A percentile compares a stretch with the other conserved stretches of the same genome.
Evolutionary conservation across 2,888 invertebrate genomes (phyloP).

Genomic region (Metellina segmentata): DNA sequence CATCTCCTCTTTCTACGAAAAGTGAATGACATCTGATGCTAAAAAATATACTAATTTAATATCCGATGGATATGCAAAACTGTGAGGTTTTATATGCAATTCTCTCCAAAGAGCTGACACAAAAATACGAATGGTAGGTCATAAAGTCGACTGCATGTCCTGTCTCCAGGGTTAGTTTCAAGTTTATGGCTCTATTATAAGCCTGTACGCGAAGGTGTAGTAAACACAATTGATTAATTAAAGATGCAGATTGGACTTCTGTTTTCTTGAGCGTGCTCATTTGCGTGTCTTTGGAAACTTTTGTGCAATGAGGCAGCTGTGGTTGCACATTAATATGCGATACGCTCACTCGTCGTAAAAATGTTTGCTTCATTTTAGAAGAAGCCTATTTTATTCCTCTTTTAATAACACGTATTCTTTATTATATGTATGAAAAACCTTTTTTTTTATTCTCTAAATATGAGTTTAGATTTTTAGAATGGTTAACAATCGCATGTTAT

Average conservation of each 20-base stretch:
- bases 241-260: not conserved
- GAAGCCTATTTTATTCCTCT: too few relatives aligned
- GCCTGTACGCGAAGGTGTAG: not conserved
- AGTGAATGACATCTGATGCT: slow-evolving; percentile 3
- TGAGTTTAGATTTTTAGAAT: too few relatives aligned
- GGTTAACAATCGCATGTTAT: too few relatives aligned
- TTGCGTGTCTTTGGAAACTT: not conserved
- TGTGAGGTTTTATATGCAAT: not conserved
- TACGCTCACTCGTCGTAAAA: too few relatives aligned
- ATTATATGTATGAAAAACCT: too few relatives aligned
- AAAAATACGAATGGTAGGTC: not conserved
- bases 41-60: slow-evolving; percentile 9
- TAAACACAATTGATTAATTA: slow-evolving; percentile 10
- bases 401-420: too few relatives aligned
- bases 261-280: not conserved
- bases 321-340: not conserved
- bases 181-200: slow-evolving; percentile 8
- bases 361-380: too few relatives aligned
- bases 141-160: not conserved
- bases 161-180: not conserved
- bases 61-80: not conserved
- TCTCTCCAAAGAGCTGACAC: not conserved
- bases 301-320: not conserved
- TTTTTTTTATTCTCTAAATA: too few relatives aligned
- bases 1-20: not conserved